Evolutionary conservation across 2,113 vertebrate genomes (phyloP).

Genomic region (Amia ocellicauda): DNA sequence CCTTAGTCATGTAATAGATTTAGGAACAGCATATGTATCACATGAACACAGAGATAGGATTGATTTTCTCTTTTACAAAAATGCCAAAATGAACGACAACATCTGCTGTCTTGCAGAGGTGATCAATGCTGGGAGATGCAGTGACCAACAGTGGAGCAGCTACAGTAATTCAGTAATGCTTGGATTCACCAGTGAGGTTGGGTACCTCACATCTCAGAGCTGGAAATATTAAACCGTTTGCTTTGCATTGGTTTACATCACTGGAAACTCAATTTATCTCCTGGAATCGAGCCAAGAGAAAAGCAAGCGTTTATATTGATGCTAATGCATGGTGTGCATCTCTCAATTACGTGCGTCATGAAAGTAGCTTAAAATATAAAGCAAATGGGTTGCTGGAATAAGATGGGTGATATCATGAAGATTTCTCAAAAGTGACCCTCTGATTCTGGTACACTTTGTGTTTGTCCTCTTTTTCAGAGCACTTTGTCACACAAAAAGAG

Average conservation of each 20-base stretch:
- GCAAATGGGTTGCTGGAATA: constrained; percentile 39
- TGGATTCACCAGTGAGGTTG: constrained; percentile 11
- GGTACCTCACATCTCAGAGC: constrained; percentile 7
- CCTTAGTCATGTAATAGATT: no score
- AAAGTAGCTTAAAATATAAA: constrained; percentile 33
- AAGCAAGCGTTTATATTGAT: constrained; percentile 60
- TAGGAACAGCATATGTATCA: no score
- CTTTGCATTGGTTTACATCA: constrained; percentile 58
- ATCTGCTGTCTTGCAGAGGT: neutral
- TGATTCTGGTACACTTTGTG: constrained; percentile 25
- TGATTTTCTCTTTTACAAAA: no score
- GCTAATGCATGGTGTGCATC: constrained; percentile 61
- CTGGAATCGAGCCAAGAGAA: constrained; percentile 59
- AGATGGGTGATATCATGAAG: constrained; percentile 39
- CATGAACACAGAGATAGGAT: no score
- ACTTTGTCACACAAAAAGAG: neutral
- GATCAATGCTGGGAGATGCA: constrained; percentile 1
- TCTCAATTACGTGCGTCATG: neutral
- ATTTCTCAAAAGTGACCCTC: constrained; percentile 44
- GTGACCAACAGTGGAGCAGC: neutral
- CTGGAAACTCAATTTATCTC: constrained; percentile 66
- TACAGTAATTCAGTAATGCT: constrained; percentile 14
- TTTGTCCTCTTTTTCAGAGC: constrained; percentile 10
- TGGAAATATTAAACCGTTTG: constrained; percentile 34
- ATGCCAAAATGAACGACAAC: no score